Evolutionary conservation across 2,113 vertebrate genomes (phyloP).

Genomic region (Nycticebus coucang): DNA sequence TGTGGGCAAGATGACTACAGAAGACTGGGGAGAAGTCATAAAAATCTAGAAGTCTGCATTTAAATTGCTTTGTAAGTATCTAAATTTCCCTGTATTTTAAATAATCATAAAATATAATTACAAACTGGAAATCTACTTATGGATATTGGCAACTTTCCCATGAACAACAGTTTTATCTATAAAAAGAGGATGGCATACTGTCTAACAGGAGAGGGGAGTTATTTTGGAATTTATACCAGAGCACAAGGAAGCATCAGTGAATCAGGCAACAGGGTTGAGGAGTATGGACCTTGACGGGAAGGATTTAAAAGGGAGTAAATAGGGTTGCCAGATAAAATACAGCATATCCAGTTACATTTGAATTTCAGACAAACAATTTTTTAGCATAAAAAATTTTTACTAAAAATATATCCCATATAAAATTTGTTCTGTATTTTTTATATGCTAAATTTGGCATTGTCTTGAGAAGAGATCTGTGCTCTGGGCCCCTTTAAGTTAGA

Average conservation of each 20-base stretch:
- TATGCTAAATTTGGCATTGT: conserved; percentile 7
- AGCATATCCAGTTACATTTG: not conserved
- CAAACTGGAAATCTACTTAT: conserved; percentile 56
- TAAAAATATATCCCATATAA: not conserved
- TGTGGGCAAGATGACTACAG: not conserved
- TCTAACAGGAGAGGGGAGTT: not conserved
- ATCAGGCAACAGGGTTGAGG: not conserved
- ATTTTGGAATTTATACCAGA: conserved; percentile 20
- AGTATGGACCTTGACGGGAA: not conserved
- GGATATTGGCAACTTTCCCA: conserved; percentile 18
- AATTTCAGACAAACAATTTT: conserved; percentile 22
- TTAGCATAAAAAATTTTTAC: not conserved
- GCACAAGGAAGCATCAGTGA: not conserved
- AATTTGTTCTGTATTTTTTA: conserved; percentile 14
- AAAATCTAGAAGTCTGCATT: conserved; percentile 22
- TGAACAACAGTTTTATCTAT: conserved; percentile 43
- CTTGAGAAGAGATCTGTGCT: not conserved
- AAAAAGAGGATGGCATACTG: conserved; percentile 18
- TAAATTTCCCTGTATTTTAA: conserved; percentile 58
- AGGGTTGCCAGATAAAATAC: not conserved
- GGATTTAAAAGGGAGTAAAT: conserved; percentile 13
- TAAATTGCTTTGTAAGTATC: conserved; percentile 23
- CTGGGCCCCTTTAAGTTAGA: not conserved
- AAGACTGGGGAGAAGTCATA: not conserved
- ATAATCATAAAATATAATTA: conserved; percentile 55